Evolutionary conservation across 1,140 invertebrate species (phyloP), one percentile per base, ranked within the genome.

Genomic region (Ctenoplectra terminalis): DNA sequence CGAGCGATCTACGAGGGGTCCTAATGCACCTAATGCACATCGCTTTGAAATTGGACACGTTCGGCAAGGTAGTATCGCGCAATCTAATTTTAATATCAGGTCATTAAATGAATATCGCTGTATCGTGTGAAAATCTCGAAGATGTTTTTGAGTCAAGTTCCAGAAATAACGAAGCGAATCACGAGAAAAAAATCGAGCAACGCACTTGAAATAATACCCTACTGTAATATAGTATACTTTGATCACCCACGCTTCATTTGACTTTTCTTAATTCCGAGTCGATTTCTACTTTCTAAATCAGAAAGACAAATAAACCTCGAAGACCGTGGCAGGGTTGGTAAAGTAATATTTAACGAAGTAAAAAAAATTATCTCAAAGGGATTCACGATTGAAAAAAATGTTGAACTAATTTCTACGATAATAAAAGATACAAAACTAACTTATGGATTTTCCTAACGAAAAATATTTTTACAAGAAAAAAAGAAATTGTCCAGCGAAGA

Each of bases 81-180:
- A 7, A 40, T 71, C 77, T 80, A 73, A 80, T 80, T 73, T 73
- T 73, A 71, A 73, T 80, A 29, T 43, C 50, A n/a, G 17, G 56
- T 34, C 43, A 63, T 80, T 80, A 80, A 71, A 73, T 73, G 48
- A 50, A 50, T 58, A 46, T 9, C 7, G 2, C 40, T 50, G 48
- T 26, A 37, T 40, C 17, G 31, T 54, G 17, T 50, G 76, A 75
- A 56, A 80, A 74, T 75, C 64, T 46, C 13, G 43, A 9, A n/a
- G 17, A 7, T 31, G 54, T 23, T 70, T 48, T 69, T 70, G 63
- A 78, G 46, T 82, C 80, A 67, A 75, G 48, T 58, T 66, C 78
- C 64, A 69, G 73, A 69, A 82, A 82, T 82, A 82, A 77, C 73
- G 20, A 1, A 8, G 5, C 63, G 56, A 54, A 40, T 82, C 80